Conservation (phyloP, 2,888 invertebrate species). For the Spisula subtruncata region DNA sequence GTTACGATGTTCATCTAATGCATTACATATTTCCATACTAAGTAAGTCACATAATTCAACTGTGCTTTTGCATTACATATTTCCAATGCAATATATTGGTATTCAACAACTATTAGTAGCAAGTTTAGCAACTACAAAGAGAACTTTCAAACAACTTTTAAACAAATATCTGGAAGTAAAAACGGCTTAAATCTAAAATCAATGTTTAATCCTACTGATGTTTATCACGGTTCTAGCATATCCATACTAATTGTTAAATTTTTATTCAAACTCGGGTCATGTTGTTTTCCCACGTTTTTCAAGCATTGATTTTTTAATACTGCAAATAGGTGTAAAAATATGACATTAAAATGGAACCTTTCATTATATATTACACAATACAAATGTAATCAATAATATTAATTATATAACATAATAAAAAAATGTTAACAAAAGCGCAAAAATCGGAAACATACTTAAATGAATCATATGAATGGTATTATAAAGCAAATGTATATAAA, state of each 20-base stretch:
- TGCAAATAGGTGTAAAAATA: background rate
- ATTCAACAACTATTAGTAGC: too few relatives aligned
- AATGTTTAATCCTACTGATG: slow-evolving; percentile 22
- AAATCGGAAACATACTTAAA: background rate
- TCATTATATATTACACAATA: background rate
- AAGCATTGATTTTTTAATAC: background rate
- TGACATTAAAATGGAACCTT: background rate
- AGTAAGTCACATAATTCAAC: too few relatives aligned
- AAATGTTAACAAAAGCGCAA: background rate
- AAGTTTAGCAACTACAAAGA: background rate
- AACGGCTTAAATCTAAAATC: slow-evolving; percentile 34
- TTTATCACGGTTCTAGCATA: slow-evolving; percentile 29
- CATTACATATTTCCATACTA: background rate
- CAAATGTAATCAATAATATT: background rate
- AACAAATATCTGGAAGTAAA: background rate
- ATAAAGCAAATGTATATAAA: too few relatives aligned
- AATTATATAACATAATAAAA: slow-evolving; percentile 21
- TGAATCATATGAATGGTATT: background rate
- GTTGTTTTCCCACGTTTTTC: background rate
- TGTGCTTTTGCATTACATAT: background rate
- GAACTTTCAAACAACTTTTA: background rate
- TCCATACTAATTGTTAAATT: slow-evolving; percentile 24
- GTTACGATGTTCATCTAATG: too few relatives aligned
- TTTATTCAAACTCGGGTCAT: background rate
- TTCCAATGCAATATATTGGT: too few relatives aligned